Evolutionary conservation across 1,140 invertebrate species (phyloP), one percentile per base, ranked within the genome.

Genomic region (Nylanderia fulva): DNA sequence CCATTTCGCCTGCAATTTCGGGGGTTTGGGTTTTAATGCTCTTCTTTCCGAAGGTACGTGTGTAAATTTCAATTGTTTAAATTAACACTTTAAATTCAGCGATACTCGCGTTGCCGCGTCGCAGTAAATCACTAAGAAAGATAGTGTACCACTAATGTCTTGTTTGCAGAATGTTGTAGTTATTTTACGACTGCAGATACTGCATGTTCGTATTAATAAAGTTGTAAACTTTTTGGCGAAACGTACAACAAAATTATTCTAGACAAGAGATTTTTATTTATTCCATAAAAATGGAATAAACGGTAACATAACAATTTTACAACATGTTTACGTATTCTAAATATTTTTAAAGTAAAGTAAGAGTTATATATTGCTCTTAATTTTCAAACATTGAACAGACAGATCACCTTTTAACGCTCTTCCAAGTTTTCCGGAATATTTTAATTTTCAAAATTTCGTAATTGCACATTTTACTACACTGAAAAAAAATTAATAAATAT

Each of bases 51-150:
- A 56, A 80, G 52, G 27, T 39, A 21, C 45, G 45, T n/a, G 21
- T 18, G 48, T 71, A 71, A 80, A 15, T 80, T 52, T 71, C 77
- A 58, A 71, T 68, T 56, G 18, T 24, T 33, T 45, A 82, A 71
- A 82, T 82, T 82, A 82, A 82, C 77, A 15, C 77, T 72, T 72
- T 71, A 58, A 82, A 58, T 71, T 58, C 77, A 21, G 54, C 54
- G 52, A 15, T 27, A 29, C 24, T 13, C 48, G 77, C 52, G 18
- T 8, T 33, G 33, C 27, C 56, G 18, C 9, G 36, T 54, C 15
- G 15, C 33, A 52, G 9, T 66, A 71, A 77, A 71, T 66, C 76
- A 66, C 6, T 7, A 48, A 24, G 54, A 60, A 71, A 29, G 45
- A 71, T 27, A 24, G 27, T 58, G 24, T 15, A 39, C 56, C 76